These are phyloP conservation scores for Galaxias olidus DNA, from an alignment of 2,797 vertebrate species.

Conservation along the genomic window DNA sequence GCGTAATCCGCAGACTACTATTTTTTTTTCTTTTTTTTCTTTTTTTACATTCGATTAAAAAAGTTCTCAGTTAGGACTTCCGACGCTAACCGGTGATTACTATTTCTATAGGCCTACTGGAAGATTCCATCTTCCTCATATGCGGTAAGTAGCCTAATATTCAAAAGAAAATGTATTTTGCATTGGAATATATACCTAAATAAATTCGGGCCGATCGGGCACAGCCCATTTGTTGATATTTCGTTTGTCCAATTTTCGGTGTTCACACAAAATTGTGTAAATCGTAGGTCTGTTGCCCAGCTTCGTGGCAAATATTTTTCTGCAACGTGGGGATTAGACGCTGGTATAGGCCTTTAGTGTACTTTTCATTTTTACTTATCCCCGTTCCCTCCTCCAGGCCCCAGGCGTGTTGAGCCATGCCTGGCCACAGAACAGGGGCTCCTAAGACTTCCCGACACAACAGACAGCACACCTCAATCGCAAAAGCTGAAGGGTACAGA, in stretches of 20 bases:
- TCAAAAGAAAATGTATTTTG: too few relatives aligned
- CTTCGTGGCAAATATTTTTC: too few relatives aligned
- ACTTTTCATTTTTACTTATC: constrained; percentile 5
- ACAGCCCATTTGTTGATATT: too few relatives aligned
- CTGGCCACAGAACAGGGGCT: constrained; percentile 80
- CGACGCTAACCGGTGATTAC: constrained; percentile 57
- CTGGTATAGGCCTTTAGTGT: too few relatives aligned
- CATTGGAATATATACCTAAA: too few relatives aligned
- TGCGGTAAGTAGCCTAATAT: constrained; percentile 70
- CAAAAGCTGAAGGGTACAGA: constrained; percentile 60
- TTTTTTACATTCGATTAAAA: constrained; percentile 25
- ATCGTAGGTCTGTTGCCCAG: neutral
- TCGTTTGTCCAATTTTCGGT: too few relatives aligned
- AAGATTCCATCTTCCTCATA: constrained; percentile 49
- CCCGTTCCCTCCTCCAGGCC: constrained; percentile 68
- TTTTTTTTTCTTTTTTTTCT: constrained; percentile 24
- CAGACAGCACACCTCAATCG: constrained; percentile 54
- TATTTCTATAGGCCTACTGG: constrained; percentile 21
- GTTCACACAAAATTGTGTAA: too few relatives aligned
- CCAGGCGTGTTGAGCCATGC: constrained; percentile 83
- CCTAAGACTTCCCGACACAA: constrained; percentile 66
- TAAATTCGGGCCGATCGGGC: too few relatives aligned
- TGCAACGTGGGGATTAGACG: too few relatives aligned
- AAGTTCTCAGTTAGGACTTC: constrained; percentile 64
- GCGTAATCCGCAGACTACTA: constrained; percentile 21